Conservation (phyloP, 2,113 vertebrate genomes). For the Guaruba guarouba region DNA sequence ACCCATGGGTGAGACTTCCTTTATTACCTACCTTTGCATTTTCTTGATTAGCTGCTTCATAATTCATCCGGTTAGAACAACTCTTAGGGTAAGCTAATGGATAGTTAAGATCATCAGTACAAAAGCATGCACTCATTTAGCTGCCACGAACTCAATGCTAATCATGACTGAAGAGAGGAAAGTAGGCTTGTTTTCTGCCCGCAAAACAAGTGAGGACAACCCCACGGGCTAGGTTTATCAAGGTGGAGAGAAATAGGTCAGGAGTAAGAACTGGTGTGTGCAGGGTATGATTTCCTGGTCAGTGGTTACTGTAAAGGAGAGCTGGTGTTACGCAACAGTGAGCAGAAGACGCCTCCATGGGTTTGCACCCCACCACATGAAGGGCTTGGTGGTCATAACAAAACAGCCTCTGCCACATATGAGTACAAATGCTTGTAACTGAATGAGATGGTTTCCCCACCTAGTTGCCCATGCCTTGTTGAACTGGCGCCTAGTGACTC, state of each 20-base stretch:
- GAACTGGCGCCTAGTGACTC: neutral
- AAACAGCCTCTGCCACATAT: conserved; percentile 38
- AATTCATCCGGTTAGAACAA: neutral
- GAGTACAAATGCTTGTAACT: neutral
- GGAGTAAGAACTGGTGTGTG: neutral
- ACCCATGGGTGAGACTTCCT: neutral
- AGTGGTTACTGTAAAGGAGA: neutral
- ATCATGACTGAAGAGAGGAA: neutral
- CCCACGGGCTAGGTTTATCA: fast-evolving
- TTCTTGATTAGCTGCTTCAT: neutral
- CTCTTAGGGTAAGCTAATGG: neutral
- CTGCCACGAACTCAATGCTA: fast-evolving
- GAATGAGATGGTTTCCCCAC: neutral
- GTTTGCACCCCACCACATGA: conserved; percentile 5
- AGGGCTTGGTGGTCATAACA: neutral
- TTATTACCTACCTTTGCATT: neutral
- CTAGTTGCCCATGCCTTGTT: neutral
- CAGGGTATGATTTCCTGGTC: neutral
- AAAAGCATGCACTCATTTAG: fast-evolving
- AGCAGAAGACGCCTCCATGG: neutral
- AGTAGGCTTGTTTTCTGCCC: neutral
- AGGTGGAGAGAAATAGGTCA: conserved; percentile 53
- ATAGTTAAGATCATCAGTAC: neutral
- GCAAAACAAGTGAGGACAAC: neutral
- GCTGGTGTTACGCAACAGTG: neutral